These are phyloP conservation scores for Dorcus hopei DNA, from an alignment of 2,888 invertebrate species.

Conservation along the genomic window DNA sequence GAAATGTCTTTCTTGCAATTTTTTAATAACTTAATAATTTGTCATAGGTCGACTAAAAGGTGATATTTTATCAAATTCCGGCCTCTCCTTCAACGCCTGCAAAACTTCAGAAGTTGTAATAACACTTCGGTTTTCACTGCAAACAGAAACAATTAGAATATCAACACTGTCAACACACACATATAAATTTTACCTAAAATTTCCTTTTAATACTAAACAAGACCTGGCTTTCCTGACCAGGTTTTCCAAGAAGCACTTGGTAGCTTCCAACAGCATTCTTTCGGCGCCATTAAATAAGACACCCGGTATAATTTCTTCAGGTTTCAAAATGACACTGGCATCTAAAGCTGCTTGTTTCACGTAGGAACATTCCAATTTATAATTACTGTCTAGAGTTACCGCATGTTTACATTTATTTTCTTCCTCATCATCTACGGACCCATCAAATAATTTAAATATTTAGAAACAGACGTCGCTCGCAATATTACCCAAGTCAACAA, in stretches of 20 bases:
- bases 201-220: conserved; percentile 31
- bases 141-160: conserved; percentile 5
- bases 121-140: conserved; percentile 19
- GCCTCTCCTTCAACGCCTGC: conserved; percentile 23
- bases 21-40: conserved; percentile 9
- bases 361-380: conserved; percentile 43
- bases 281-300: conserved; percentile 50
- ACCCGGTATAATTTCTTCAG: conserved; percentile 51
- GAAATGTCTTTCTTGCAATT: too few relatives aligned
- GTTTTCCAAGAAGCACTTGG: conserved; percentile 54
- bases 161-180: neutral
- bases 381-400: conserved; percentile 10
- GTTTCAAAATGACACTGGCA: conserved; percentile 47
- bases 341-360: conserved; percentile 49
- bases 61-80: conserved; percentile 26
- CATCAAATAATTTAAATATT: neutral
- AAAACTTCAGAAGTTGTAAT: conserved; percentile 23
- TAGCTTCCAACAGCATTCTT: conserved; percentile 53
- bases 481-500: too few relatives aligned
- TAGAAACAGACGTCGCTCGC: too few relatives aligned
- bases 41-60: conserved; percentile 10
- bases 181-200: conserved; percentile 28
- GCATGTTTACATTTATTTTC: neutral
- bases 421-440: neutral
- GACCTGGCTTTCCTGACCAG: conserved; percentile 42